Conservation (phyloP, 2,113 vertebrate species). For the Peromyscus maniculatus region DNA sequence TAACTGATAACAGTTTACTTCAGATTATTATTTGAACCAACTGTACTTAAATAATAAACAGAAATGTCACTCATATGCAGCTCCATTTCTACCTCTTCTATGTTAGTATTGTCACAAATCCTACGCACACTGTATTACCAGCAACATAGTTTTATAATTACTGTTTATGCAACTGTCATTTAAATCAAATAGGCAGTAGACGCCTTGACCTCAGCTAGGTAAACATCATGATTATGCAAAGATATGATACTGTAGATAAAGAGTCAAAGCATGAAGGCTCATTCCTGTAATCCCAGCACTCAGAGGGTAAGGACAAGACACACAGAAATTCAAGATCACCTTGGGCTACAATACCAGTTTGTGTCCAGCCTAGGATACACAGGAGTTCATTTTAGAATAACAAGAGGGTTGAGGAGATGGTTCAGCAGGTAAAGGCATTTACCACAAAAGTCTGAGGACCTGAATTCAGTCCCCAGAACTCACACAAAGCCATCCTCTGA, state of each 20-base stretch:
- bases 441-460: not conserved
- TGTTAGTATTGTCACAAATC: not conserved
- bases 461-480: not conserved
- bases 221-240: not conserved
- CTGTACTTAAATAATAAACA: not conserved
- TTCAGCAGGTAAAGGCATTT: not conserved
- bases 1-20: not conserved
- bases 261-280: not conserved
- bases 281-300: not conserved
- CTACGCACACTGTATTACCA: not conserved
- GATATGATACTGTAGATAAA: not conserved
- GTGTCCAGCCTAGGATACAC: not conserved
- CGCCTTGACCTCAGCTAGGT: not conserved
- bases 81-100: not conserved
- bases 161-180: not conserved
- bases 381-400: not conserved
- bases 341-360: not conserved
- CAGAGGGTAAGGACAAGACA: not conserved
- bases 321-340: not conserved
- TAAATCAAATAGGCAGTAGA: not conserved
- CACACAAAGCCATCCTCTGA: not conserved
- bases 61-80: not conserved
- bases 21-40: not conserved
- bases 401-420: not conserved
- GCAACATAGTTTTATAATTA: not conserved